Evolutionary conservation across 2,888 invertebrate species (phyloP).

Genomic region (Cryptocheilus praepositus): DNA sequence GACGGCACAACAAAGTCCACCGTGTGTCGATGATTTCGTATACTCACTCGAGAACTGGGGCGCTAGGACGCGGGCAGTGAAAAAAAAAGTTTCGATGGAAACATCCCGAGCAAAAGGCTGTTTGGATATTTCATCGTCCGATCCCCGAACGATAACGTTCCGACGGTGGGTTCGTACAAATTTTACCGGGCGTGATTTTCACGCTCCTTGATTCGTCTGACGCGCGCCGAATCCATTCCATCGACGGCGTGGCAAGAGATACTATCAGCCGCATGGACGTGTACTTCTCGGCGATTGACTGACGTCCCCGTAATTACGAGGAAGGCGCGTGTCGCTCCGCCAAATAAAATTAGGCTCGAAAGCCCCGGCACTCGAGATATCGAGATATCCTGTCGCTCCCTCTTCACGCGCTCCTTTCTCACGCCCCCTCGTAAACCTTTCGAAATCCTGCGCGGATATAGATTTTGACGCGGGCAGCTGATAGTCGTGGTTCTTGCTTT

Average conservation of each 20-base stretch:
- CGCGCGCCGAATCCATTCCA: conserved; percentile 15
- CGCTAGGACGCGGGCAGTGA: too few species aligned
- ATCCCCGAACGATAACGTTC: not conserved
- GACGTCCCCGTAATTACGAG: conserved; percentile 51
- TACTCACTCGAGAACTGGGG: too few species aligned
- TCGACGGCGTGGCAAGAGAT: conserved; percentile 18
- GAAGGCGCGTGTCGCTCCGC: conserved; percentile 40
- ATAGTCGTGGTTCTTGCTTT: conserved; percentile 4
- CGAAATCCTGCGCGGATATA: conserved; percentile 24
- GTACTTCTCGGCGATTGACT: conserved; percentile 41
- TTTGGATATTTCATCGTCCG: not conserved
- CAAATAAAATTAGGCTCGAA: conserved; percentile 40
- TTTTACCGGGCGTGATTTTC: conserved; percentile 25
- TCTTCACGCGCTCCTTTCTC: conserved; percentile 43
- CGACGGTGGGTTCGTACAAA: conserved; percentile 14
- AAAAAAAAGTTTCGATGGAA: not conserved
- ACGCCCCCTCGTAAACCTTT: conserved; percentile 33
- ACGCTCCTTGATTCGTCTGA: conserved; percentile 19
- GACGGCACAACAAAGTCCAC: too few species aligned
- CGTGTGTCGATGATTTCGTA: too few species aligned
- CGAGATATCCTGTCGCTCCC: conserved; percentile 12
- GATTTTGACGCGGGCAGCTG: conserved; percentile 14
- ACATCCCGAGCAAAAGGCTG: not conserved
- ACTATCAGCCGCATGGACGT: conserved; percentile 17
- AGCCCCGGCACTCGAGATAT: conserved; percentile 16